These are phyloP conservation scores for Orientallactaga bullata DNA, from an alignment of 2,113 vertebrate genomes.

Conservation along the genomic window DNA sequence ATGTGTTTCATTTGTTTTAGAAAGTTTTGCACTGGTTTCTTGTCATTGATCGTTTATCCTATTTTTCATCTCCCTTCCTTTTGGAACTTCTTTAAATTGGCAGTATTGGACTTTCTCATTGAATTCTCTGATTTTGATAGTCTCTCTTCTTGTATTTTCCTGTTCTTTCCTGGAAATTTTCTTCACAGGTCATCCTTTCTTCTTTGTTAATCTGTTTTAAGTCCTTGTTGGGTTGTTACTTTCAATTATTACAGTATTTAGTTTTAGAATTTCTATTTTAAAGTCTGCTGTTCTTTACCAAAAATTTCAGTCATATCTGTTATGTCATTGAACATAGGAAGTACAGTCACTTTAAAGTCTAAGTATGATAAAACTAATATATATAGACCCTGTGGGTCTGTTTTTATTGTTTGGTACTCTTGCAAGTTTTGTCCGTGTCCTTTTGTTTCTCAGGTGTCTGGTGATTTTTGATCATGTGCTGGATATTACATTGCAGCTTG, in stretches of 20 bases:
- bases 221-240: background rate
- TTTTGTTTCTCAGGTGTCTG: constrained; percentile 34
- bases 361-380: constrained; percentile 41
- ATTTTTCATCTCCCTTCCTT: background rate
- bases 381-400: background rate
- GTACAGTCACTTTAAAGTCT: constrained; percentile 33
- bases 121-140: background rate
- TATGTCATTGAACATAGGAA: constrained; percentile 35
- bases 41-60: background rate
- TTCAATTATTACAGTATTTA: constrained; percentile 38
- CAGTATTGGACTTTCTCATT: background rate
- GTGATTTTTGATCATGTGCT: constrained; percentile 42
- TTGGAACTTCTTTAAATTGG: background rate
- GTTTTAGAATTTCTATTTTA: constrained; percentile 47
- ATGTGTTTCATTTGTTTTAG: constrained; percentile 35
- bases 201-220: background rate
- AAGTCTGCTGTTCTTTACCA: constrained; percentile 8
- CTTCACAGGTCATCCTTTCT: background rate
- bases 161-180: background rate
- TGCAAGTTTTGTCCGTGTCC: background rate
- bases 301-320: constrained; percentile 23
- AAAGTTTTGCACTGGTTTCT: background rate
- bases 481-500: constrained; percentile 39
- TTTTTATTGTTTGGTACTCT: constrained; percentile 59
- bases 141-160: background rate